Conservation (phyloP, 2,888 invertebrate genomes). For the Terebella lapidaria region DNA sequence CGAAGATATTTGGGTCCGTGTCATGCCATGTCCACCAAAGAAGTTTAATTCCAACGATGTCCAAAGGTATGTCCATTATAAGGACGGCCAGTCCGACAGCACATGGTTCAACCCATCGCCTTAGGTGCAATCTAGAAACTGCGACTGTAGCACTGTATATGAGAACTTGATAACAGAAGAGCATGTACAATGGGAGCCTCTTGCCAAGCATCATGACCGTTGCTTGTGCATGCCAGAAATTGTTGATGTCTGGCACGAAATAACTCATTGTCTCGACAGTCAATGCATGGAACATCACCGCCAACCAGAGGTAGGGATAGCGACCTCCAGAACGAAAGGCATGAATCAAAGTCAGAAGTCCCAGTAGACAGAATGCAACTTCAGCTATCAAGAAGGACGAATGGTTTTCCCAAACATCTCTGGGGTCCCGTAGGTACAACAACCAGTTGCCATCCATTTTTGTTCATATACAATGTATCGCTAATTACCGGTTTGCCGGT, state of each 20-base stretch:
- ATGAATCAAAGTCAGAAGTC: slow-evolving; percentile 64
- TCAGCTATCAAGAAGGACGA: slow-evolving; percentile 64
- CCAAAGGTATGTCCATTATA: slow-evolving; percentile 73
- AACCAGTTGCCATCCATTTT: slow-evolving; percentile 14
- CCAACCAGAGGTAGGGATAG: slow-evolving; percentile 71
- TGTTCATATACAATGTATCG: too few species aligned
- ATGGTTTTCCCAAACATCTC: slow-evolving; percentile 63
- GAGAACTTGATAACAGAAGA: slow-evolving; percentile 60
- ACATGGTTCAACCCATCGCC: slow-evolving; percentile 56
- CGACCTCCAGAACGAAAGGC: slow-evolving; percentile 69
- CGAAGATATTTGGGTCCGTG: slow-evolving; percentile 59
- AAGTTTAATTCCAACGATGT: slow-evolving; percentile 72
- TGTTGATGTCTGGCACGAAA: slow-evolving; percentile 69
- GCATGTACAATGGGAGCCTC: slow-evolving; percentile 69
- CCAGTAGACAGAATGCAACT: slow-evolving; percentile 61
- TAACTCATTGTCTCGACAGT: slow-evolving; percentile 69
- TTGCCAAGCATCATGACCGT: slow-evolving; percentile 68
- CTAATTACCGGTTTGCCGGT: too few species aligned
- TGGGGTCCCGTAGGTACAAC: slow-evolving; percentile 59
- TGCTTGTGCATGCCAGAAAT: slow-evolving; percentile 79
- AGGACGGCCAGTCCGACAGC: slow-evolving; percentile 68
- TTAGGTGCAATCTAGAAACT: slow-evolving; percentile 55
- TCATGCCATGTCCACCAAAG: slow-evolving; percentile 81
- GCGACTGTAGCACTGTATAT: slow-evolving; percentile 57
- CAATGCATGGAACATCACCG: slow-evolving; percentile 68